phyloP scores from a whole-genome alignment of 37 sponge, comb jelly and placozoan species.

The Haliclona indistincta region DNA sequence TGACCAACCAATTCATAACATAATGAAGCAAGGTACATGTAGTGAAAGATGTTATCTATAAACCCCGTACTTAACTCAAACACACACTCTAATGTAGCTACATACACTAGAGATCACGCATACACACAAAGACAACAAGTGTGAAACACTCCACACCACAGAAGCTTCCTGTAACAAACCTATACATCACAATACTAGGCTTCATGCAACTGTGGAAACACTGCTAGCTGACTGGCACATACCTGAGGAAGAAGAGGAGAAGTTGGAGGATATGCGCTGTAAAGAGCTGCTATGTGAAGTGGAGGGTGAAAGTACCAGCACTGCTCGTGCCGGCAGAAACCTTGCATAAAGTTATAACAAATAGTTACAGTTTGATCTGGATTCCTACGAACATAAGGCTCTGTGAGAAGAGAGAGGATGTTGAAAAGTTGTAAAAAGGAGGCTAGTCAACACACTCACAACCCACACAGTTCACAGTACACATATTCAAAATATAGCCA shows the following conservation, averaged over 20 bases:
- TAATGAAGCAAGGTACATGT: too few species aligned
- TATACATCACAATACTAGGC: too few species aligned
- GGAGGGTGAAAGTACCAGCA: slow-evolving; percentile 76
- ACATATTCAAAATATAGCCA: too few species aligned
- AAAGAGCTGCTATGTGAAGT: slow-evolving; percentile 33
- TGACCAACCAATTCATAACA: too few species aligned
- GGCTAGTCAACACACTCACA: background rate
- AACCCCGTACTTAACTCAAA: too few species aligned
- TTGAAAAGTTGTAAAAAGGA: background rate
- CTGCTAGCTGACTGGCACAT: background rate
- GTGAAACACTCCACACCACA: too few species aligned
- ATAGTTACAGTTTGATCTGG: slow-evolving; percentile 48
- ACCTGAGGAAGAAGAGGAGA: slow-evolving; percentile 14
- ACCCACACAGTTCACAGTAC: background rate
- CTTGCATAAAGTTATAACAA: slow-evolving; percentile 37
- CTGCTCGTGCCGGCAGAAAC: slow-evolving; percentile 40
- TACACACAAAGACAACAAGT: too few species aligned
- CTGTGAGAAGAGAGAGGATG: slow-evolving; percentile 10
- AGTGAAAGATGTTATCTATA: too few species aligned
- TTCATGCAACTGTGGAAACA: too few species aligned
- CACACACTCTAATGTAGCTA: too few species aligned
- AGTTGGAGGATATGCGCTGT: background rate
- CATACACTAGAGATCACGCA: too few species aligned
- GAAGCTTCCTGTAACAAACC: too few species aligned
- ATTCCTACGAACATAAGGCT: slow-evolving; percentile 41